Conservation (phyloP, 2,113 vertebrate genomes). For the Maccullochella peelii region DNA sequence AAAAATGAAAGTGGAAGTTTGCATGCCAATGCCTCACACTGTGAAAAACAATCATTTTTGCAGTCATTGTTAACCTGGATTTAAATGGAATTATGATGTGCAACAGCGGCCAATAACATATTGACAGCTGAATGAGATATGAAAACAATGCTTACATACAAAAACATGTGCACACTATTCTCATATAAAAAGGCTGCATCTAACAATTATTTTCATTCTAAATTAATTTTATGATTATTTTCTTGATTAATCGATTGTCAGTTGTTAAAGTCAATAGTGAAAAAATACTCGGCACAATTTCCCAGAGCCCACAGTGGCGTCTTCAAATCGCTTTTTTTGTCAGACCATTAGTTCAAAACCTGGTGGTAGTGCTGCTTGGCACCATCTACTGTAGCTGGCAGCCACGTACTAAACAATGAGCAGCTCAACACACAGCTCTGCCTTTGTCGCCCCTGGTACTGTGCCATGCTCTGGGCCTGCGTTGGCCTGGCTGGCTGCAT, state of each 20-base stretch:
- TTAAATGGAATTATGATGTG: neutral
- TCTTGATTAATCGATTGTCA: neutral
- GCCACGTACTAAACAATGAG: slow-evolving; percentile 68
- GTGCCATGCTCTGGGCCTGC: slow-evolving; percentile 37
- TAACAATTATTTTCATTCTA: neutral
- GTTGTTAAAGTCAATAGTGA: neutral
- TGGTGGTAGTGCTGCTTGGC: no score
- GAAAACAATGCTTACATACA: neutral
- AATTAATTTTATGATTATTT: neutral
- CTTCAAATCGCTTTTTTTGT: neutral
- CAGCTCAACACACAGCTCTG: slow-evolving; percentile 59
- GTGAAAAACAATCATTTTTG: neutral
- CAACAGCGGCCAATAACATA: neutral
- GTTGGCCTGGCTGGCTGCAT: neutral
- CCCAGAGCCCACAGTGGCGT: neutral
- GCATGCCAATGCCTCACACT: neutral
- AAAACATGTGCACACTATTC: neutral
- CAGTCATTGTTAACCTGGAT: neutral
- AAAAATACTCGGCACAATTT: neutral
- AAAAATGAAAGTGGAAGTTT: slow-evolving; percentile 36
- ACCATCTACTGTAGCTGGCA: slow-evolving; percentile 66
- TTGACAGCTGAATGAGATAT: neutral
- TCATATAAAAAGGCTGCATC: neutral
- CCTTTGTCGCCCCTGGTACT: slow-evolving; percentile 62
- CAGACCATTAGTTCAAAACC: neutral